These are phyloP conservation scores for Muraenolepis orangiensis DNA, from an alignment of 2,797 vertebrate species.

Conservation along the genomic window DNA sequence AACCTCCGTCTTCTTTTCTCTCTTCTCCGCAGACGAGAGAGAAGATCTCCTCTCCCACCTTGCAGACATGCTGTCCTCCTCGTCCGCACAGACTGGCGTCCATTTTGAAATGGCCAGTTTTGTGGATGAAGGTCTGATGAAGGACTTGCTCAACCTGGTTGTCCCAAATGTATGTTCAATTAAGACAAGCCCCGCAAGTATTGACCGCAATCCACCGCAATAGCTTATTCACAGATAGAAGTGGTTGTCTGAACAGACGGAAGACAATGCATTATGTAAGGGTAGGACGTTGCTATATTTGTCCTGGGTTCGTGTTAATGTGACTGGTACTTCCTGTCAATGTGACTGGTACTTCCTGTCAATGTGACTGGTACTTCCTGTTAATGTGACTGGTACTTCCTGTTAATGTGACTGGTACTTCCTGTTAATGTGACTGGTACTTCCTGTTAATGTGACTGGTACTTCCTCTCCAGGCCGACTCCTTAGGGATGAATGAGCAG, in stretches of 20 bases:
- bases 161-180: constrained; percentile 68
- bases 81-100: constrained; percentile 65
- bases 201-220: neutral
- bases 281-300: neutral
- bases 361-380: constrained; percentile 9
- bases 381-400: neutral
- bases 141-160: constrained; percentile 73
- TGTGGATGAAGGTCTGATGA: constrained; percentile 78
- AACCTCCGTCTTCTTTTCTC: neutral
- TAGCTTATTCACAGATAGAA: neutral
- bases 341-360: constrained; percentile 18
- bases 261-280: neutral
- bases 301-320: too few species aligned
- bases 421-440: constrained; percentile 11
- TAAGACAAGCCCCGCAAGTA: neutral
- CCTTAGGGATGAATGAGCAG: constrained; percentile 86
- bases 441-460: constrained; percentile 13
- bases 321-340: constrained; percentile 18
- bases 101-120: constrained; percentile 88
- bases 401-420: neutral
- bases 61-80: constrained; percentile 64
- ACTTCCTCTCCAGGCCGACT: constrained; percentile 67
- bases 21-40: constrained; percentile 67
- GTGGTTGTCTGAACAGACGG: neutral
- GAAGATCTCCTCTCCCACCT: constrained; percentile 70